Evolutionary conservation across 2,113 vertebrate species (phyloP), one percentile per base, ranked within the genome.

Genomic region (Scophthalmus maximus): DNA sequence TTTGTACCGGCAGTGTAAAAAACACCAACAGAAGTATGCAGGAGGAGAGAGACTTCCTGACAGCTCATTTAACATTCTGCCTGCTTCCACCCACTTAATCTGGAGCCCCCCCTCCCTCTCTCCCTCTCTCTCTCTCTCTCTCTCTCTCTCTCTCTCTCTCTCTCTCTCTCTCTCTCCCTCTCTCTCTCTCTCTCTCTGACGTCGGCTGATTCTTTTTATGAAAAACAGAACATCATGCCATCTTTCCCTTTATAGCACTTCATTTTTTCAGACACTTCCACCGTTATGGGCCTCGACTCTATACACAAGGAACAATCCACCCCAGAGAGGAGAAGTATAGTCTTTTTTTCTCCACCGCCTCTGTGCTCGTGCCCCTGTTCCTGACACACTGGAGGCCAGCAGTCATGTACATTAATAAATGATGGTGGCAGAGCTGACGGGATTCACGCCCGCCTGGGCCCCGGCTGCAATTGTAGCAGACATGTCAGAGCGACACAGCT

Each of bases 21-120:
- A 76, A 79, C 40, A 68, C 46, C 75, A 50, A 68, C 47, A 82
- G 67, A 81, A 81, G 70, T 61, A 79, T 32, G 72, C 71, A 49
- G 78, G 42, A 72, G 73, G 49, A 77, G 26, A 77, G 26, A 78
- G 75, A 79, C 75, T 75, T 84, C 72, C 82, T 76, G 88, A 90
- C 86, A 78, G 84, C 86, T 91, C 83, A 81, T 87, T 89, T 77
- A 79, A 82, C 85, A 89, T 87, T 83, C 86, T 82, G 76, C 44
- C 64, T 66, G 76, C 78, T 79, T 87, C 83, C 62, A 65, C 78
- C 81, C 75, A 75, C 79, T 78, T 78, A 68, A 76, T 85, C 56
- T 55, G 22, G 66, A 85, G 68, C 70, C 29, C 68, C 55, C 77
- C 68, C 79, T n/a, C n/a, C n/a, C n/a, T n/a, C n/a, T n/a, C n/a